Conservation (phyloP, 2,888 invertebrate genomes). For the Melieria picta region DNA sequence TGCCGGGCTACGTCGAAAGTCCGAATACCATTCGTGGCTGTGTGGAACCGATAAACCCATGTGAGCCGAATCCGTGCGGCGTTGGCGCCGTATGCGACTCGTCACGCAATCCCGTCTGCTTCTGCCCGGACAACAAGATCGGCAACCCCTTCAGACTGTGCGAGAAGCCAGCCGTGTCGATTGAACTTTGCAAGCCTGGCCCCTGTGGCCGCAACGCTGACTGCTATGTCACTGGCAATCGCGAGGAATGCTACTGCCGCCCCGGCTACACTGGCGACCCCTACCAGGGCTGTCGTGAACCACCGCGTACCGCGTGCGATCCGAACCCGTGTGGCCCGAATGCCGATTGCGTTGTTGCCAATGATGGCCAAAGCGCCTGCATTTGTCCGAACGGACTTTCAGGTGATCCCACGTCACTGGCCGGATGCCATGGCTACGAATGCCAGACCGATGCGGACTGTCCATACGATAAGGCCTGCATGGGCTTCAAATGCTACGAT, state of each 20-base stretch:
- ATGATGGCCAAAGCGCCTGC: slow-evolving; percentile 77
- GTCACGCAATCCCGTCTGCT: slow-evolving; percentile 81
- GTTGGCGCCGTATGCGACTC: slow-evolving; percentile 82
- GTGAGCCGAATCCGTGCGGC: slow-evolving; percentile 86
- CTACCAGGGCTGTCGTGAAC: slow-evolving; percentile 78
- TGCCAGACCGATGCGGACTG: slow-evolving; percentile 86
- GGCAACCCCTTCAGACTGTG: slow-evolving; percentile 87
- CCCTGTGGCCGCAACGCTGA: slow-evolving; percentile 86
- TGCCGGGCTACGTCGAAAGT: slow-evolving; percentile 84
- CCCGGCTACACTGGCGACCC: slow-evolving; percentile 82
- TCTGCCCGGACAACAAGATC: slow-evolving; percentile 82
- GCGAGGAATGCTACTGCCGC: slow-evolving; percentile 86
- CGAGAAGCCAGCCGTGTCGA: slow-evolving; percentile 70
- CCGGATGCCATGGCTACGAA: slow-evolving; percentile 81
- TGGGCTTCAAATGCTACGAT: slow-evolving; percentile 82
- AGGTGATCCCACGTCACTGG: slow-evolving; percentile 78
- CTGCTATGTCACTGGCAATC: slow-evolving; percentile 83
- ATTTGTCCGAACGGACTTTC: slow-evolving; percentile 79
- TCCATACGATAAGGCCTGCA: slow-evolving; percentile 76
- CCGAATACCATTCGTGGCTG: slow-evolving; percentile 90
- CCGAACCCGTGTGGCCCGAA: slow-evolving; percentile 86
- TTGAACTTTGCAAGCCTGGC: slow-evolving; percentile 80
- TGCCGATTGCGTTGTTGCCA: slow-evolving; percentile 76
- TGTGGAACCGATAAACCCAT: slow-evolving; percentile 80
- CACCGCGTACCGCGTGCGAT: slow-evolving; percentile 76